Percentiles rank a stretch among this genome's conserved stretches.
Evolutionary conservation across 2,113 vertebrate genomes (phyloP).

Genomic region (Anthoscopus minutus): DNA sequence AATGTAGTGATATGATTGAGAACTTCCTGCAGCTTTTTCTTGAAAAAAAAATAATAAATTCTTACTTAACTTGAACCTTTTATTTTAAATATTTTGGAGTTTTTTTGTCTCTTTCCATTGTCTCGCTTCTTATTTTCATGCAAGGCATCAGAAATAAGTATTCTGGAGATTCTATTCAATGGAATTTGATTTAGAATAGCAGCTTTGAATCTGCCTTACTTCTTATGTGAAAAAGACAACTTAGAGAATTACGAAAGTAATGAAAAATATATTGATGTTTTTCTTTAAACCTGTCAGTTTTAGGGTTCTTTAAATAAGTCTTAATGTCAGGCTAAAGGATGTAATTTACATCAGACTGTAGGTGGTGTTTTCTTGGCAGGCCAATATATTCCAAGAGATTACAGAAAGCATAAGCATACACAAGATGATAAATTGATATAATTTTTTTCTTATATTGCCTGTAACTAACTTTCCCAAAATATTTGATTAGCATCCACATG

Average conservation of each 20-base stretch:
- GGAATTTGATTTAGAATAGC: background rate
- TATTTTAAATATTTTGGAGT: background rate
- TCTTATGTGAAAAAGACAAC: background rate
- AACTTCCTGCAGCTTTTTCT: background rate
- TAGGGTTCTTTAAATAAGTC: background rate
- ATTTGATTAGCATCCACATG: background rate
- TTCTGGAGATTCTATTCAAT: background rate
- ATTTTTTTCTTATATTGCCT: background rate
- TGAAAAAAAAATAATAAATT: background rate
- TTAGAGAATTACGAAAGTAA: background rate
- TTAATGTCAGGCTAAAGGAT: background rate
- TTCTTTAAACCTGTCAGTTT: background rate
- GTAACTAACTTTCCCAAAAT: background rate
- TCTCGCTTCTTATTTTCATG: background rate
- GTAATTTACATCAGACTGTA: background rate
- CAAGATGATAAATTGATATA: background rate
- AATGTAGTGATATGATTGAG: background rate
- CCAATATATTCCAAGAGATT: background rate
- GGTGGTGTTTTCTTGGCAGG: background rate
- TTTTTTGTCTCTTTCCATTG: background rate
- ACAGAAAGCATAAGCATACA: background rate
- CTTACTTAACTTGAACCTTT: background rate
- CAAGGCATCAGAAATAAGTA: background rate
- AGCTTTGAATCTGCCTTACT: background rate
- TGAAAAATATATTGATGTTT: background rate